Base-by-base conservation (phyloP, 2,797 vertebrate genomes). In the Cyprinodon diabolis region DNA sequence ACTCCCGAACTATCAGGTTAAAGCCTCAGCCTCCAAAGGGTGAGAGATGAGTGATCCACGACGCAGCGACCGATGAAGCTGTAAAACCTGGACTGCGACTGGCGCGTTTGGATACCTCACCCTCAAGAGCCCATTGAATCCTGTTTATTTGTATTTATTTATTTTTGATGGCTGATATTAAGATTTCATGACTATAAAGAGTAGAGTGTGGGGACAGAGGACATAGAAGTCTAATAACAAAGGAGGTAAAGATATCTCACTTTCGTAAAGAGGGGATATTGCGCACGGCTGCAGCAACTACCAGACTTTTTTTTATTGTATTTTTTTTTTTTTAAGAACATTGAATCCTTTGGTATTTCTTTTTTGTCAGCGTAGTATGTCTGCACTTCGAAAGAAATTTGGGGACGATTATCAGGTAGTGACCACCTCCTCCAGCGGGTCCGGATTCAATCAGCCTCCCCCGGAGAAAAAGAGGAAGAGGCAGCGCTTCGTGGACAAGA, bases 401-500 rank as follows among this genome's bases (percentile, higher is more conserved):
- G 97, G 98, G 94, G 97, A 98, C 94, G 97, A 99, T 89, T 99
- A 99, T 92, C 97, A 98, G 95, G 97, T 98, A 95, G 98, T 99
- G 95, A 98, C 97, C 96, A 98, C 97, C 89, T 98, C 97, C 67
- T 98, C 97, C 49, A 99, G 97, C 90, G 95, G 97, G 88, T 95
- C 96, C 70, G 96, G 96, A 86, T 97, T 96, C 89, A 96, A 94
- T 68, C 96, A 96, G 90, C 95, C 95, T 90, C 86, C 95, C 4
- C 94, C 96, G 5, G 97, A 97, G 75, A 96, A 96, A 67, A 97
- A 96, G 68, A 95, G 93, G 82, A 97, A 97, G 94, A 94, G 97
- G 77, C 98, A 98, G 91, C 95, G 97, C 62, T 99, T 99, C 86
- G 98, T 99, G 94, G 98, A 99, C 90, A 99, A 99, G 96, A 99